Base-by-base conservation (phyloP, 37 sponge, comb jelly and placozoan species). In the Amphimedon queenslandica region DNA sequence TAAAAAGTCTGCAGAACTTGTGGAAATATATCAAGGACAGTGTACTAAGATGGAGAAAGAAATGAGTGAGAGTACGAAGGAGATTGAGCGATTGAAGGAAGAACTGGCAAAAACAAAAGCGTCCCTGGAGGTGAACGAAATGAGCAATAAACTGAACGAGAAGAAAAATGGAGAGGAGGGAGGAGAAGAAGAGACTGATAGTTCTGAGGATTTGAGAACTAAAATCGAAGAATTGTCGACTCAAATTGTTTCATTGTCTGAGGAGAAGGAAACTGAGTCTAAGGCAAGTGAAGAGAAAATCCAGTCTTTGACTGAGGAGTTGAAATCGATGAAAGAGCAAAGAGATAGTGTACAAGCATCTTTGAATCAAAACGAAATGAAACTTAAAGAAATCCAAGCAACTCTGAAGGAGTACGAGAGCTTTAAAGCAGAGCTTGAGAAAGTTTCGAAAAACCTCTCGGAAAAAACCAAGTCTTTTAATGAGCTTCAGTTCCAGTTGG, bases 1-100 rank as follows among this genome's bases (percentile, higher is more conserved):
- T 16, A 29, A 78, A 1, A 25, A 34, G 10, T 77, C 74, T 29
- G 73, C 53, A 27, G 40, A 71, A 20, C 57, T 84, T 40, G 37
- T 84, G 56, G 71, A 66, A 20, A 35, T 72, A 28, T 84, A 72
- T 38, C 73, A 84, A 30, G 21, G 13, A 1, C 78, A 72, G 27
- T 72, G 78, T 73, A 66, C 27, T 0, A 2, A 34, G 3, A 70
- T 84, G 20, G 42, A 55, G 30, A 38, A 64, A n/a, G 67, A 72
- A 30, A 63, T 77, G 1, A 67, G 70, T 6, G 20, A 25, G 21
- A 20, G 37, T 10, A 61, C 32, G 6, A 40, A 28, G 1, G 71
- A 83, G 11, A 21, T 60, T 6, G 23, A 63, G 51, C 20, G 25
- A 33, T 4, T 83, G 32, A 63, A 58, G 25, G 51, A 30, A 13